Conservation (phyloP, 2,888 invertebrate genomes). For the Rhagophthalmus giganteus region DNA sequence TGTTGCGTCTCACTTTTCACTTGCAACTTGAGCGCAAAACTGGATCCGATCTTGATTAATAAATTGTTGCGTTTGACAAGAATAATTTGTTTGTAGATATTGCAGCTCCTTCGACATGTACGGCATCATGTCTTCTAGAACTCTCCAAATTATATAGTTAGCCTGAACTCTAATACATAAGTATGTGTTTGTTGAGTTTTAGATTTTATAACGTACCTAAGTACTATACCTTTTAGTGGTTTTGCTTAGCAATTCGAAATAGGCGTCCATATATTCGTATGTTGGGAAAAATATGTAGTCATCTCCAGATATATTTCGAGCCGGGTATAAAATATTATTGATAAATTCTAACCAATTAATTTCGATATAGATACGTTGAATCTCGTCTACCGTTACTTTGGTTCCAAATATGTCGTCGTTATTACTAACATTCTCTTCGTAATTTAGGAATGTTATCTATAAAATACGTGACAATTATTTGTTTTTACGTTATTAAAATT, state of each 20-base stretch:
- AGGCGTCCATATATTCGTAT: conserved; percentile 1
- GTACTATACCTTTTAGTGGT: conserved; percentile 19
- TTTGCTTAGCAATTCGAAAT: conserved; percentile 6
- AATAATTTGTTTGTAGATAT: conserved; percentile 8
- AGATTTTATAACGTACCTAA: background rate
- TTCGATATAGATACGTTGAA: conserved; percentile 7
- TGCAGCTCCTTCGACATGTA: conserved; percentile 5
- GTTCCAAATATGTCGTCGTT: background rate
- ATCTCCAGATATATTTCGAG: background rate
- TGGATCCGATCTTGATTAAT: background rate
- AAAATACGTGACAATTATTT: too few relatives aligned
- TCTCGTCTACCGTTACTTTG: conserved; percentile 8
- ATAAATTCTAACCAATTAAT: conserved; percentile 15
- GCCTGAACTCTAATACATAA: conserved; percentile 22
- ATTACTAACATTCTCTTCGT: background rate
- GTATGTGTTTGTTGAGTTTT: too few relatives aligned
- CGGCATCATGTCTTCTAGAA: conserved; percentile 5
- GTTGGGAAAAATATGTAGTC: conserved; percentile 5
- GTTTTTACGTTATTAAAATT: too few relatives aligned
- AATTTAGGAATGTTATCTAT: too few relatives aligned
- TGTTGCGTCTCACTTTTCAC: background rate
- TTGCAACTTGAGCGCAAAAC: conserved; percentile 1
- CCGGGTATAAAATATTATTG: conserved; percentile 11
- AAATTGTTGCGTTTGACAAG: conserved; percentile 1
- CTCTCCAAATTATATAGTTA: conserved; percentile 25